Percentiles rank a stretch among this genome's conserved stretches.
Conservation (phyloP, 2,888 invertebrate genomes). For the Morpho achilles region DNA sequence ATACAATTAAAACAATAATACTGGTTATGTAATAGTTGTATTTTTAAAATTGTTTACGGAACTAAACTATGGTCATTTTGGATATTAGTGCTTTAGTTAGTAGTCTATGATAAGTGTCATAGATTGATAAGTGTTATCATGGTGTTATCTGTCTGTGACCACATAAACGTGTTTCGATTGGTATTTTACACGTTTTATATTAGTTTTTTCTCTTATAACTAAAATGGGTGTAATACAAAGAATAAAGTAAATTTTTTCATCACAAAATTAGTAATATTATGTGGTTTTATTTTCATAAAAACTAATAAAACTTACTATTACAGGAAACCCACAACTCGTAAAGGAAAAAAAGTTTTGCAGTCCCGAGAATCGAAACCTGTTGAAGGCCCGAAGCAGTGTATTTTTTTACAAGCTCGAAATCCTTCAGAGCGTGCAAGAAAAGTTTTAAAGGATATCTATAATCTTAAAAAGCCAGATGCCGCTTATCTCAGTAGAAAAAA, state of each 20-base stretch:
- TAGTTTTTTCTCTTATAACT: neutral
- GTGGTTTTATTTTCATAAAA: neutral
- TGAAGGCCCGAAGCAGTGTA: slow-evolving; percentile 90
- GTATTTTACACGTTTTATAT: neutral
- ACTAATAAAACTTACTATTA: slow-evolving; percentile 32
- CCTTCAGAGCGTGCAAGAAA: slow-evolving; percentile 84
- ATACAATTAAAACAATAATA: too few species aligned
- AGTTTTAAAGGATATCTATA: slow-evolving; percentile 91
- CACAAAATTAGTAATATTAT: neutral
- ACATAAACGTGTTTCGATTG: slow-evolving; percentile 1
- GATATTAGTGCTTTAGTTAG: too few species aligned
- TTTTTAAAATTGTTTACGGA: too few species aligned
- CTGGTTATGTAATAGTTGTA: too few species aligned
- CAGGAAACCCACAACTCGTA: slow-evolving; percentile 93
- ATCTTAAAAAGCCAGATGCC: slow-evolving; percentile 92
- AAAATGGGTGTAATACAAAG: slow-evolving; percentile 33
- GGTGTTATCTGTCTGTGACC: neutral
- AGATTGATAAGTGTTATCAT: neutral
- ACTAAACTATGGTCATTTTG: too few species aligned
- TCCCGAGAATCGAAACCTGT: slow-evolving; percentile 91
- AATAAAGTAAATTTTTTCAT: slow-evolving; percentile 25
- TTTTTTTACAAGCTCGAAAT: slow-evolving; percentile 92
- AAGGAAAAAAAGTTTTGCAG: slow-evolving; percentile 90
- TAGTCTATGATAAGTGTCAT: neutral
- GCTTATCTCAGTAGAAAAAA: slow-evolving; percentile 88